A percentile compares a stretch with the other conserved stretches of the same genome.
phyloP scores from a whole-genome alignment of 2,888 invertebrate species.

The Eutolmus rufibarbis region DNA sequence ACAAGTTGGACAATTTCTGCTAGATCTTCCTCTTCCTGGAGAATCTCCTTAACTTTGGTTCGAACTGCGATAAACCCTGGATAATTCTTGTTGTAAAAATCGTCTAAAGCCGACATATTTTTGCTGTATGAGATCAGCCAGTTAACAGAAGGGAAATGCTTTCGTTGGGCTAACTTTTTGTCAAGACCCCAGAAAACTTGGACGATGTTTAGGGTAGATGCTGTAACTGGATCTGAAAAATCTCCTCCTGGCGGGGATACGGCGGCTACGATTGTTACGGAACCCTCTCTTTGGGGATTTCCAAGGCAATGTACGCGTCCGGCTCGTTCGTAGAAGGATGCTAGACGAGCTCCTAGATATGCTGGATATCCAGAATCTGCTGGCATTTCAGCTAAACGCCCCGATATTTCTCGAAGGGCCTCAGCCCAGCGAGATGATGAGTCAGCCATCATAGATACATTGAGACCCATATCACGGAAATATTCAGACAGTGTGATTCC shows the following conservation, averaged over 20 bases:
- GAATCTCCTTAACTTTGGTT: constrained; percentile 91
- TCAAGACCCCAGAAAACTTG: constrained; percentile 99
- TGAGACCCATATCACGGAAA: constrained; percentile 99
- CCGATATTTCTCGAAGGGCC: constrained; percentile 98
- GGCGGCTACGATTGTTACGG: constrained; percentile 98
- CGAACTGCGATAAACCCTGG: constrained; percentile 94
- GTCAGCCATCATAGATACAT: constrained; percentile 99
- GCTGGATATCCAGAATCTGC: constrained; percentile 99
- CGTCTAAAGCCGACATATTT: constrained; percentile 96
- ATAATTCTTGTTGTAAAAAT: constrained; percentile 98
- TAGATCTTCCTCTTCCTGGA: constrained; percentile 98
- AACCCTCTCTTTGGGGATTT: constrained; percentile 97
- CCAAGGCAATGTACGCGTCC: constrained; percentile 96
- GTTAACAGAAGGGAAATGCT: constrained; percentile 99
- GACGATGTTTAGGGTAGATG: constrained; percentile 97
- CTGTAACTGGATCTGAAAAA: constrained; percentile 99
- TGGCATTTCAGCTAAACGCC: constrained; percentile 99
- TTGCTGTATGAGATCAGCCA: constrained; percentile 99
- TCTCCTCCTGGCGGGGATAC: constrained; percentile 99
- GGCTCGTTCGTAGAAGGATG: constrained; percentile 99
- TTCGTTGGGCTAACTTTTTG: constrained; percentile 97
- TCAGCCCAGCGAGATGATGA: constrained; percentile 99
- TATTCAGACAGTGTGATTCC: constrained; percentile 96
- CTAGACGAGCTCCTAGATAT: constrained; percentile 95
- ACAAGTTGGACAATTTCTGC: constrained; percentile 99